These are phyloP conservation scores for Hemitrygon akajei DNA, from an alignment of 2,797 vertebrate species.

Conservation along the genomic window DNA sequence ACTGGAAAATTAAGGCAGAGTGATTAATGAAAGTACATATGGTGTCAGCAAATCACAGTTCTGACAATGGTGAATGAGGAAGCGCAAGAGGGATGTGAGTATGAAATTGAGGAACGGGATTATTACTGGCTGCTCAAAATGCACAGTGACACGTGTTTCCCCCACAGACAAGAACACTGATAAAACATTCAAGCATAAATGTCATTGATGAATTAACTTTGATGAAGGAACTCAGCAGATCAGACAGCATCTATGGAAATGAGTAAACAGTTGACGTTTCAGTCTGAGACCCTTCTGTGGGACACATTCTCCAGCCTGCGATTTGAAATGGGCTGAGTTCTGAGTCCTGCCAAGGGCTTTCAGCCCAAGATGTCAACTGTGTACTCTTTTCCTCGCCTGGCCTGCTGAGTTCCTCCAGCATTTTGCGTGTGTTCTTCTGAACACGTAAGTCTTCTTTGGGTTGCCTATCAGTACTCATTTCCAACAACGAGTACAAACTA, in stretches of 20 bases:
- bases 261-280: no score
- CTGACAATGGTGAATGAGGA: not conserved
- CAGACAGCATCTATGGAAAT: no score
- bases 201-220: not conserved
- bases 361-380: no score
- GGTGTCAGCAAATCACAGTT: not conserved
- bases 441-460: not conserved
- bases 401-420: no score
- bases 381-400: no score
- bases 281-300: no score
- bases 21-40: not conserved
- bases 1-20: no score
- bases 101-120: not conserved
- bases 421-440: no score
- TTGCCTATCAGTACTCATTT: not conserved
- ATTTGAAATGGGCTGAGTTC: not conserved
- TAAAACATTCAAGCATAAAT: not conserved
- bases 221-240: not conserved
- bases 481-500: not conserved
- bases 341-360: no score
- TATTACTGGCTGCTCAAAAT: constrained; percentile 1
- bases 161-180: not conserved
- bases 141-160: not conserved
- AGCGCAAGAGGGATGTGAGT: not conserved
- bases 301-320: no score